Conservation (phyloP, 2,888 invertebrate genomes). For the Salticus scenicus region DNA sequence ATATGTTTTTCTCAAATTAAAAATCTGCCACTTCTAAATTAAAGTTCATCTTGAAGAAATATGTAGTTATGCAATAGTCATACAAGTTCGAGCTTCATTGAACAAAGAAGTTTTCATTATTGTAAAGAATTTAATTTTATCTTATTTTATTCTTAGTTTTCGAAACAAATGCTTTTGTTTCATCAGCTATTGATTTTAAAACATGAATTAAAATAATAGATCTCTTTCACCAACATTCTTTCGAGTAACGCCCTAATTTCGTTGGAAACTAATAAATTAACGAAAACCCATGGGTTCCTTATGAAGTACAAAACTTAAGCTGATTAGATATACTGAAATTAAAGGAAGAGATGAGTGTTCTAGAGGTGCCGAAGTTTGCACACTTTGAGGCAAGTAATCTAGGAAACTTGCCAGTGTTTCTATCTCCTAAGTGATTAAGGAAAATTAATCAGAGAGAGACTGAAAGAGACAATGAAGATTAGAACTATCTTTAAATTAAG, state of each 20-base stretch:
- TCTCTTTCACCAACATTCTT: not conserved
- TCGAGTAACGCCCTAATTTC: not conserved
- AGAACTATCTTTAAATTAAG: not conserved
- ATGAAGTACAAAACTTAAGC: constrained; percentile 31
- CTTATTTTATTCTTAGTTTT: too few species aligned
- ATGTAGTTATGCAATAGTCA: too few species aligned
- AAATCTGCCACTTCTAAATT: too few species aligned
- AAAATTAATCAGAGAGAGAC: not conserved
- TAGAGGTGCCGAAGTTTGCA: not conserved
- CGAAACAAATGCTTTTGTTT: too few species aligned
- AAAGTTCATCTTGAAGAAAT: too few species aligned
- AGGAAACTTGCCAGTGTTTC: constrained; percentile 1
- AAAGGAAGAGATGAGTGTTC: constrained; percentile 17
- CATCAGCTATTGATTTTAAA: too few species aligned
- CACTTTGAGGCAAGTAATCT: constrained; percentile 23
- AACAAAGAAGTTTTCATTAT: too few species aligned
- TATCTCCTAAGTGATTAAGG: constrained; percentile 16
- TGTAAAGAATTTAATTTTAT: too few species aligned
- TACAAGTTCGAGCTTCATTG: too few species aligned
- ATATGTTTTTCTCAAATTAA: too few species aligned
- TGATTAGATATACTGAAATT: constrained; percentile 44
- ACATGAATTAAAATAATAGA: too few species aligned
- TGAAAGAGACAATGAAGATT: not conserved
- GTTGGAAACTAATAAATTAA: constrained; percentile 48
- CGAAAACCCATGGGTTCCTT: constrained; percentile 33